phyloP scores from a whole-genome alignment of 2,888 invertebrate genomes.

The Rhagonycha lutea region DNA sequence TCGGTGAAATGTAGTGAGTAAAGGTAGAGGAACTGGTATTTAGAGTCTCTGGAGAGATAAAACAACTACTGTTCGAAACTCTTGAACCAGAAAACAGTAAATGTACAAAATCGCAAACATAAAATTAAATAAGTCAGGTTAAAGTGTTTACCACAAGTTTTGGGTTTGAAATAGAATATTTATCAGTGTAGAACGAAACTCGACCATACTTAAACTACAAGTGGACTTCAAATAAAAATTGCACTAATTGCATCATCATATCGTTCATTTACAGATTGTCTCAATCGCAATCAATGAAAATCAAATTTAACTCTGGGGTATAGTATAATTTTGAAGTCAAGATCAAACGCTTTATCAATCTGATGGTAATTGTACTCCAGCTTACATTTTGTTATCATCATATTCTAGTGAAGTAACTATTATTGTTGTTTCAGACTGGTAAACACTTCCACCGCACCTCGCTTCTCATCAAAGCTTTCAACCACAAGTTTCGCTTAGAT shows the following conservation, averaged over 20 bases:
- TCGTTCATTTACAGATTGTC: background rate
- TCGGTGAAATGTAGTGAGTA: background rate
- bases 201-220: background rate
- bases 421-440: conserved; percentile 75
- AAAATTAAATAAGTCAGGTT: background rate
- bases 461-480: conserved; percentile 95
- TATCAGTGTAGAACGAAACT: background rate
- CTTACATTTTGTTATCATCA: conserved; percentile 17
- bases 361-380: conserved; percentile 4
- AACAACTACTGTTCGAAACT: background rate
- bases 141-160: background rate
- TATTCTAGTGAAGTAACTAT: conserved; percentile 3
- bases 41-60: background rate
- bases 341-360: conserved; percentile 1
- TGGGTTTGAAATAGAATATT: background rate
- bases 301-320: background rate
- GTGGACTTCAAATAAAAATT: background rate
- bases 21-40: background rate
- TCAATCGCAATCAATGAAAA: background rate
- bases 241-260: background rate
- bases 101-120: background rate
- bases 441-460: conserved; percentile 94
- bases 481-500: conserved; percentile 94
- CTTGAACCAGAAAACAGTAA: background rate
- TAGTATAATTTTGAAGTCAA: background rate